A percentile compares a stretch with the other conserved stretches of the same genome.
These are phyloP conservation scores for Acromyrmex echinatior DNA, from an alignment of 1,140 invertebrate genomes.

Conservation along the genomic window DNA sequence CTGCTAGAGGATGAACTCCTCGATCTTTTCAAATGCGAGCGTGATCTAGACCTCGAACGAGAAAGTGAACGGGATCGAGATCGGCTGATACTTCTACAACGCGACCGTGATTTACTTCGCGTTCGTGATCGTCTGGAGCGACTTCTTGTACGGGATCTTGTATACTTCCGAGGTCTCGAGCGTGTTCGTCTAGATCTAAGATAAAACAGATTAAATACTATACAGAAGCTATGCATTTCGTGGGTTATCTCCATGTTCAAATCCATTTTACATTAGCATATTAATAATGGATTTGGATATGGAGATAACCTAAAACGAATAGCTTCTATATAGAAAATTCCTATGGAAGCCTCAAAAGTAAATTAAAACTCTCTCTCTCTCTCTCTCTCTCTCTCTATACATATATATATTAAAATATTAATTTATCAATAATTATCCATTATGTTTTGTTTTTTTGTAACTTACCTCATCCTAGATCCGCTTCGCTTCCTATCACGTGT, in stretches of 20 bases:
- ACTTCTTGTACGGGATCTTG: conserved; percentile 76
- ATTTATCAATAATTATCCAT: neutral
- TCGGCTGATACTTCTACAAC: conserved; percentile 70
- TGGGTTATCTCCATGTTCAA: too few relatives aligned
- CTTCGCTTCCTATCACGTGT: conserved; percentile 79
- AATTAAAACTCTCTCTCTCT: too few relatives aligned
- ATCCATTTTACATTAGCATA: too few relatives aligned
- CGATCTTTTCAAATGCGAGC: conserved; percentile 69
- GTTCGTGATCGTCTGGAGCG: conserved; percentile 79
- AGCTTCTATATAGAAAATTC: too few relatives aligned
- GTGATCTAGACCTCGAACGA: conserved; percentile 77
- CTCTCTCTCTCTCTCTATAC: too few relatives aligned
- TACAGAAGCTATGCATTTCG: too few relatives aligned
- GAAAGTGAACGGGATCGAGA: conserved; percentile 77
- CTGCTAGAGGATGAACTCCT: conserved; percentile 75
- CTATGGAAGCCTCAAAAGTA: too few relatives aligned
- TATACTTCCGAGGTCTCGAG: conserved; percentile 69
- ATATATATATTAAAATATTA: neutral
- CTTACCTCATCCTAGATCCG: conserved; percentile 79
- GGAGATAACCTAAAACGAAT: too few relatives aligned
- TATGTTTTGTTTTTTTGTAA: neutral
- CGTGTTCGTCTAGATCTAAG: conserved; percentile 75
- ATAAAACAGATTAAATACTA: neutral
- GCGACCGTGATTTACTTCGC: conserved; percentile 83
- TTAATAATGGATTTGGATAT: too few relatives aligned